Percentiles rank a stretch among this genome's conserved stretches.
Evolutionary conservation across 2,888 invertebrate species (phyloP).

Genomic region (Leptothorax acervorum): DNA sequence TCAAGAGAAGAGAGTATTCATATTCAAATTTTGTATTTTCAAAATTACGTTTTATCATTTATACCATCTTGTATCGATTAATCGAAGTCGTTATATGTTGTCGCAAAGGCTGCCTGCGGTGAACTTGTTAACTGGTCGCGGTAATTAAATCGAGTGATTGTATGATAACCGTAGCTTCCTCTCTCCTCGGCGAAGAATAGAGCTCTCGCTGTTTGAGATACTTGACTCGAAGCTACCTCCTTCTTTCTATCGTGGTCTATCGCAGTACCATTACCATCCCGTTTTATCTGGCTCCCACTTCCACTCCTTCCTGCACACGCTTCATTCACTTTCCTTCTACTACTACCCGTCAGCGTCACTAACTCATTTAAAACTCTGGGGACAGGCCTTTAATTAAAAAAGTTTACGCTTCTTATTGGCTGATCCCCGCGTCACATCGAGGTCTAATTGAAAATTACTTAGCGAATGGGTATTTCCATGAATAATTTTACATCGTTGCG

Average conservation of each 20-base stretch:
- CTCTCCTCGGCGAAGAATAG: neutral
- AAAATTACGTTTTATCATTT: neutral
- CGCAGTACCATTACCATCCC: conserved; percentile 20
- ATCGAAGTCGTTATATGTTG: neutral
- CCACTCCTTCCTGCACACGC: conserved; percentile 30
- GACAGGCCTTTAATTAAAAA: conserved; percentile 81
- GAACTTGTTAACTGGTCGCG: conserved; percentile 38
- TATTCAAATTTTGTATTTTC: neutral
- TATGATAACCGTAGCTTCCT: conserved; percentile 25
- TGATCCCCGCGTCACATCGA: conserved; percentile 67
- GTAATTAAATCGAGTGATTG: conserved; percentile 39
- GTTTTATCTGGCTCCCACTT: conserved; percentile 9
- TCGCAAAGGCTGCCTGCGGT: neutral
- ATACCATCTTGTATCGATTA: neutral
- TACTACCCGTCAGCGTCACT: conserved; percentile 65
- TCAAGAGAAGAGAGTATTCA: neutral
- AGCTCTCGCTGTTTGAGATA: conserved; percentile 13
- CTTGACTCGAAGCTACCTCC: conserved; percentile 3
- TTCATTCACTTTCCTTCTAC: conserved; percentile 35
- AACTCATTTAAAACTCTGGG: conserved; percentile 79
- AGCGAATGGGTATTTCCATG: conserved; percentile 55
- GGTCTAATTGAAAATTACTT: conserved; percentile 77
- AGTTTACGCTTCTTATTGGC: conserved; percentile 79
- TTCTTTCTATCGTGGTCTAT: conserved; percentile 17
- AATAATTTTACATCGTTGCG: conserved; percentile 51